phyloP scores from a whole-genome alignment of 2,113 vertebrate species.

The Mustelus asterias region DNA sequence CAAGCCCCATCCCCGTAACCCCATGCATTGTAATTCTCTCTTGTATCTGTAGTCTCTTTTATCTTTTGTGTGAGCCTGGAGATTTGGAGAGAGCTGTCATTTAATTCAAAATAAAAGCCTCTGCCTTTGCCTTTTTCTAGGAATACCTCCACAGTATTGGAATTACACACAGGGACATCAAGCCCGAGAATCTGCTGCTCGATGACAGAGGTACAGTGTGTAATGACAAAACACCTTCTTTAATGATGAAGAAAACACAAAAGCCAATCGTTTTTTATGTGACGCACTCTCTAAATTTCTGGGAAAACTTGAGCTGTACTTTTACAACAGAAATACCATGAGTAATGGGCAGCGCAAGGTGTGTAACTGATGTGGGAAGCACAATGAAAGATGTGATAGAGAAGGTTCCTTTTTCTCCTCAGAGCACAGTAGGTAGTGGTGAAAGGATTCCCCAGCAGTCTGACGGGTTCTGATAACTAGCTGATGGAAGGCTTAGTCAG shows the following conservation, averaged over 20 bases:
- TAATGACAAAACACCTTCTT: neutral
- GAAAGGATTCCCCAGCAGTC: neutral
- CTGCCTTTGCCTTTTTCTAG: slow-evolving; percentile 48
- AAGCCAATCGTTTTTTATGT: neutral
- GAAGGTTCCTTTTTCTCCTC: neutral
- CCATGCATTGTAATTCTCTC: neutral
- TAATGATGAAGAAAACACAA: neutral
- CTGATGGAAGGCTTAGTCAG: neutral
- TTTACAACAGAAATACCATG: neutral
- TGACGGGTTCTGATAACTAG: neutral
- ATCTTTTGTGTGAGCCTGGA: neutral
- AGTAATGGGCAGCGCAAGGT: neutral
- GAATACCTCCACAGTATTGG: slow-evolving; percentile 84
- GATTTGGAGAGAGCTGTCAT: neutral
- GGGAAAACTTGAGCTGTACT: neutral
- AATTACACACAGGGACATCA: slow-evolving; percentile 93
- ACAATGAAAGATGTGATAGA: neutral
- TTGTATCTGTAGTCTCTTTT: neutral
- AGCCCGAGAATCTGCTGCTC: slow-evolving; percentile 90
- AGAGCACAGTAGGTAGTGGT: neutral
- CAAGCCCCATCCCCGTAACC: no score
- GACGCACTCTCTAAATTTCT: neutral
- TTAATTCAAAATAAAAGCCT: neutral
- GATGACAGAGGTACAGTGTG: slow-evolving; percentile 76
- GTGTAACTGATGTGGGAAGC: neutral